A percentile compares a stretch with the other conserved stretches of the same genome.
These are phyloP conservation scores for Bembecia ichneumoniformis DNA, from an alignment of 2,888 invertebrate species.

Conservation along the genomic window DNA sequence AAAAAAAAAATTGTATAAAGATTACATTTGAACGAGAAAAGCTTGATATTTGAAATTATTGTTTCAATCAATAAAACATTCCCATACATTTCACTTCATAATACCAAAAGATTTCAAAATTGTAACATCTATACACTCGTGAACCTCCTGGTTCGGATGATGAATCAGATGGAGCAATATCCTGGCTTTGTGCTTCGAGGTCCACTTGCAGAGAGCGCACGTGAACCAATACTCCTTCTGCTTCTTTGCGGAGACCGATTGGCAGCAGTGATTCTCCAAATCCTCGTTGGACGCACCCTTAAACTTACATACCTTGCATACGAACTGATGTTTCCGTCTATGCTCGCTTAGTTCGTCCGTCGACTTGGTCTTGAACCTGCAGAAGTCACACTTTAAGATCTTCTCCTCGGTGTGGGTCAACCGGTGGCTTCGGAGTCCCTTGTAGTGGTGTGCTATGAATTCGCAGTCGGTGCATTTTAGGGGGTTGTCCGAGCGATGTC, in stretches of 20 bases:
- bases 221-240: constrained; percentile 17
- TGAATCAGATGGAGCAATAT: constrained; percentile 53
- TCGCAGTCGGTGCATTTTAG: constrained; percentile 34
- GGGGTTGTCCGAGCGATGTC: constrained; percentile 43
- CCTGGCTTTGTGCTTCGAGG: constrained; percentile 21
- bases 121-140: constrained; percentile 28
- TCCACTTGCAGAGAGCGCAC: constrained; percentile 38
- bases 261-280: constrained; percentile 14
- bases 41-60: no score
- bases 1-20: no score
- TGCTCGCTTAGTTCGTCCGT: constrained; percentile 6
- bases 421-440: constrained; percentile 24
- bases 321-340: constrained; percentile 5
- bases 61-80: no score
- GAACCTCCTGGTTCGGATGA: constrained; percentile 40
- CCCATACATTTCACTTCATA: constrained; percentile 7
- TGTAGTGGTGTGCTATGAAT: constrained; percentile 32
- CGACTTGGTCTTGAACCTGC: constrained; percentile 5
- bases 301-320: constrained; percentile 19
- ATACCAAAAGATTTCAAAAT: constrained; percentile 23
- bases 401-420: constrained; percentile 10
- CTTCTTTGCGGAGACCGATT: constrained; percentile 7
- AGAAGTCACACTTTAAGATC: constrained; percentile 5
- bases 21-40: no score
- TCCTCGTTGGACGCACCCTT: constrained; percentile 11